phyloP scores from a whole-genome alignment of 2,113 vertebrate genomes.

The Pteropus alecto region DNA sequence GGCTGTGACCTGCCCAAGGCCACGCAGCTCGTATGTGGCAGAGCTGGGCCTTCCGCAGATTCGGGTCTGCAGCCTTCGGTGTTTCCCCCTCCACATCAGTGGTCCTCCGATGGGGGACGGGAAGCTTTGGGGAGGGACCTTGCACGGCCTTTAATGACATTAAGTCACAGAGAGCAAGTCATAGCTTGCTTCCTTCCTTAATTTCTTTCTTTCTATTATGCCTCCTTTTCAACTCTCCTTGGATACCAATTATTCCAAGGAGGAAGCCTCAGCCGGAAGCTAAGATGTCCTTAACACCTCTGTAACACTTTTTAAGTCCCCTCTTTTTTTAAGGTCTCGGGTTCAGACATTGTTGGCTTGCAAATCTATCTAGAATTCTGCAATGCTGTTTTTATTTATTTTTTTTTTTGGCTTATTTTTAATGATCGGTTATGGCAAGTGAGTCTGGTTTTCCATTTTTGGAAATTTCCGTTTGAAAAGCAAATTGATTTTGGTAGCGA shows the following conservation, averaged over 20 bases:
- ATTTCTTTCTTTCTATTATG: no score
- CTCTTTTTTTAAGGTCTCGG: no score
- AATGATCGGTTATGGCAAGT: neutral
- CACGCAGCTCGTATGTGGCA: neutral
- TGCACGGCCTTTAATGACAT: neutral
- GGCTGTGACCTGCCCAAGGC: neutral
- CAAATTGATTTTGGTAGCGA: neutral
- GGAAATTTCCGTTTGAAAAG: neutral
- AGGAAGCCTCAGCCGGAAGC: neutral
- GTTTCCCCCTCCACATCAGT: neutral
- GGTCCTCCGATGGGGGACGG: neutral
- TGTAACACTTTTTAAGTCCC: neutral
- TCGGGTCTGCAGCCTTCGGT: no score
- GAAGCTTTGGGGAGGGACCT: neutral
- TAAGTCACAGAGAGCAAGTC: neutral
- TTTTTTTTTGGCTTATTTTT: neutral
- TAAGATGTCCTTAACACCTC: neutral
- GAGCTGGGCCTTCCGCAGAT: neutral
- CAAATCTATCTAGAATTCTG: neutral
- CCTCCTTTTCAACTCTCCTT: neutral
- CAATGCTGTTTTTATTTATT: neutral
- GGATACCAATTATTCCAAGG: neutral
- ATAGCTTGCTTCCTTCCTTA: neutral
- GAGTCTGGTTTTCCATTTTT: neutral
- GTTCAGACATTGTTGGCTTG: neutral